Evolutionary conservation across 2,113 vertebrate genomes (phyloP).

Genomic region (Paratilapia polleni): DNA sequence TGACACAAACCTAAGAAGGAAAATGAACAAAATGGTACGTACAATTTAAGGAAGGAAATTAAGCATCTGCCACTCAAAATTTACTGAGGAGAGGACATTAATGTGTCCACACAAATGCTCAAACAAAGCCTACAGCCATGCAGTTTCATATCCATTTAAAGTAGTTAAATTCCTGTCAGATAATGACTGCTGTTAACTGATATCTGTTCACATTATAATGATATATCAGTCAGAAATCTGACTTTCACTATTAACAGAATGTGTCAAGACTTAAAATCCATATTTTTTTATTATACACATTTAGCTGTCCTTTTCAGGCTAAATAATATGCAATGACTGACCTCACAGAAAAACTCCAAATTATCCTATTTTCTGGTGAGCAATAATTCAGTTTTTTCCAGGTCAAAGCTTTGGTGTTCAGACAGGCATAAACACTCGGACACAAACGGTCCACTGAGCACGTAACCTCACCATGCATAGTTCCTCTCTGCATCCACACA

Average conservation of each 20-base stretch:
- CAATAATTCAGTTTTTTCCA: not conserved
- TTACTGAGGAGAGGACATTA: not conserved
- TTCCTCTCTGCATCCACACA: conserved; percentile 32
- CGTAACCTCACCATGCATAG: conserved; percentile 48
- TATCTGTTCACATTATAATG: not conserved
- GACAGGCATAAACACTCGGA: conserved; percentile 15
- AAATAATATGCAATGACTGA: not conserved
- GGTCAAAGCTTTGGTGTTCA: conserved; percentile 5
- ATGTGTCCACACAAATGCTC: not conserved
- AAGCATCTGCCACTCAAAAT: not conserved
- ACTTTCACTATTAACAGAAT: not conserved
- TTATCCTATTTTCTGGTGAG: not conserved
- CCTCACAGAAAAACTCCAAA: no score
- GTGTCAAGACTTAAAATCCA: not conserved
- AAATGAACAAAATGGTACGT: no score
- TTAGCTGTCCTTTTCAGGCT: not conserved
- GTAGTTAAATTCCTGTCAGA: not conserved
- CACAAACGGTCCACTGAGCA: conserved; percentile 48
- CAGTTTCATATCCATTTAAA: not conserved
- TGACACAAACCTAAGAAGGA: not conserved
- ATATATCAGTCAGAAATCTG: not conserved
- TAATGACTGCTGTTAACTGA: fast-evolving
- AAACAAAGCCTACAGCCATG: not conserved
- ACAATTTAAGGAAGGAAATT: fast-evolving
- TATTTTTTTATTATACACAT: not conserved